Base-by-base conservation (phyloP, 2,888 invertebrate genomes). In the Molorchus minor region DNA sequence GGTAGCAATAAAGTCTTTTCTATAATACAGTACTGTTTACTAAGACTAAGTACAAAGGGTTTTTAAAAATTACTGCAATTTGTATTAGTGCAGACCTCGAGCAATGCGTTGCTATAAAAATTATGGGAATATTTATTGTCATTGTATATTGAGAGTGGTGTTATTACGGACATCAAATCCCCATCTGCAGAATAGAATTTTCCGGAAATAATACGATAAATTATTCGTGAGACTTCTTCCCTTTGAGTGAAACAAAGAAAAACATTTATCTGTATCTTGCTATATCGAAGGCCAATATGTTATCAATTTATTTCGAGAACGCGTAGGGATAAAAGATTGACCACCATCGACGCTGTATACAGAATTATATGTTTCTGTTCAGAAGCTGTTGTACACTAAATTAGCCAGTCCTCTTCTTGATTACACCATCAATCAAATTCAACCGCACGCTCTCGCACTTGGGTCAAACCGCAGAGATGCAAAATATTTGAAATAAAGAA, bases 341-440 rank as follows among this genome's bases (percentile, higher is more conserved):
- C 65, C 65, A 67, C 56, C 61, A 65, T 58, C 63, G 53, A 62
- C 61, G 65, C 56, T 64, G 64, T 64, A 68, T 68, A 69, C 63
- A 66, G 68, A 72, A 71, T 70, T 70, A 71, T 67, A 61, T 71
- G 68, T 68, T 72, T 71, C 68, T 68, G 68, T 69, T 70, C 64
- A 66, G 65, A 70, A 66, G 62, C 68, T 69, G 65, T 67, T 69
- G 67, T 67, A 69, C 68, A 66, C 64, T 72, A 70, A 70, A 71
- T 69, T 69, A 70, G 64, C 69, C 62, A 69, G 69, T 69, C 67
- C 69, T 71, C 69, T 72, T 68, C 72, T 72, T 73, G 74, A 75
- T 75, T 75, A 74, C 71, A 61, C 68, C 72, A 76, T 76, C 73
- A 69, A 75, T 75, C 76, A 76, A 75, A 74, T 73, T 74, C 73